These are phyloP conservation scores for Antennarius maculatus DNA, from an alignment of 2,797 vertebrate species.

Conservation along the genomic window DNA sequence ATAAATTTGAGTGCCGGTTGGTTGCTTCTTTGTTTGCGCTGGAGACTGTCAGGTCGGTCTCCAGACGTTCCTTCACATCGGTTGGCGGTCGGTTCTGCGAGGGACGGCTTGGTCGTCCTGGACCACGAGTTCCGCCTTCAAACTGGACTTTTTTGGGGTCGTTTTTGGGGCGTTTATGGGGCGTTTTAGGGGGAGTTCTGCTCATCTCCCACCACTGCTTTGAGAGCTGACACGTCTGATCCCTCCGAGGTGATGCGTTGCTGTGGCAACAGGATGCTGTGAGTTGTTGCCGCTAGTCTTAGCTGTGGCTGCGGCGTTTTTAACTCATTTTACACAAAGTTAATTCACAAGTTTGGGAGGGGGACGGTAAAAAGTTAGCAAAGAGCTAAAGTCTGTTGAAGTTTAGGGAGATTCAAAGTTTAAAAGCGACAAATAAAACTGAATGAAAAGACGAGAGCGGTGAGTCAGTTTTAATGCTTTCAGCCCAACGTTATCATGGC, in stretches of 20 bases:
- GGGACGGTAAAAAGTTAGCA: neutral
- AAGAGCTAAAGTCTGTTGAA: neutral
- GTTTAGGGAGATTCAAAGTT: too few species aligned
- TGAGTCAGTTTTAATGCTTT: too few species aligned
- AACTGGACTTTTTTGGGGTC: too few species aligned
- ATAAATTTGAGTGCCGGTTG: neutral
- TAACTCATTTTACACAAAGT: neutral
- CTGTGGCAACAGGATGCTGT: constrained; percentile 3
- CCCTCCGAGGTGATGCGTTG: neutral
- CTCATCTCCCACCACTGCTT: constrained; percentile 4
- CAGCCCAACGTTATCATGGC: too few species aligned
- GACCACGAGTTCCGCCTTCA: constrained; percentile 10
- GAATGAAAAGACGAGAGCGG: too few species aligned
- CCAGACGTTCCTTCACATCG: neutral
- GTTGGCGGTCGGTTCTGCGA: neutral
- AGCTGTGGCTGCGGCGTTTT: neutral
- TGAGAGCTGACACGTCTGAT: neutral
- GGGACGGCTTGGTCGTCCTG: neutral
- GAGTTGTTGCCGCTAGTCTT: neutral
- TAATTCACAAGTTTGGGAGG: neutral
- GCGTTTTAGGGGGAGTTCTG: neutral
- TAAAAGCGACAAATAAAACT: too few species aligned
- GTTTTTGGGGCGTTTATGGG: neutral
- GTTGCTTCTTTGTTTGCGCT: neutral
- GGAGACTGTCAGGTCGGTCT: neutral